Evolutionary conservation across 35 echinoderm and acorn worm species (phyloP).

Genomic region (Eucidaris tribuloides): DNA sequence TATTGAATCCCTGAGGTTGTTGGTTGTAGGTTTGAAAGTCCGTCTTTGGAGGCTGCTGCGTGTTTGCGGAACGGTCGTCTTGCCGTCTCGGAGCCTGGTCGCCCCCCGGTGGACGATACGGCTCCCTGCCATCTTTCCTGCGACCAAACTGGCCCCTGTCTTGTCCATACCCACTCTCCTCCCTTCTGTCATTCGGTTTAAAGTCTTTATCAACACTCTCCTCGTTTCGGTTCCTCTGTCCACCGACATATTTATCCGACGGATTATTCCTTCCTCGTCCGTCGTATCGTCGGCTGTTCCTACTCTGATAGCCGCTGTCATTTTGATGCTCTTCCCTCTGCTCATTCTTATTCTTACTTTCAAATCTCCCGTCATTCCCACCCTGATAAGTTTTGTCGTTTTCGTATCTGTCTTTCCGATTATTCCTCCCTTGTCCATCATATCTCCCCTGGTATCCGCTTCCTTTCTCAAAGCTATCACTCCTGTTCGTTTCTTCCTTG

Average conservation of each 20-base stretch:
- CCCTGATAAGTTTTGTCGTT: not conserved
- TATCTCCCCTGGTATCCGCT: not conserved
- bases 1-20: constrained; percentile 1
- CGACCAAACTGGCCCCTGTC: not conserved
- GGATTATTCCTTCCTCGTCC: not conserved
- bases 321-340: constrained; percentile 5
- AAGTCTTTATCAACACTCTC: not conserved
- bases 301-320: not conserved
- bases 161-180: not conserved
- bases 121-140: not conserved
- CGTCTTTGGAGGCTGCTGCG: not conserved
- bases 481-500: not conserved
- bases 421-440: not conserved
- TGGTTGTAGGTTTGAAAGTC: not conserved
- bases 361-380: not conserved
- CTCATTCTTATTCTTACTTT: not conserved
- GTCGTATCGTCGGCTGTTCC: not conserved
- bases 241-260: not conserved
- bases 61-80: not conserved
- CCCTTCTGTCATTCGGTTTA: not conserved
- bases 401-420: not conserved
- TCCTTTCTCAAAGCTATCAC: not conserved
- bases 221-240: constrained; percentile 3
- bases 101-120: not conserved
- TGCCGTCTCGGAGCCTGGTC: constrained; percentile 13